Evolutionary conservation across 2,797 vertebrate genomes (phyloP), one percentile per base, ranked within the genome.

Genomic region (Erpetoichthys calabaricus): DNA sequence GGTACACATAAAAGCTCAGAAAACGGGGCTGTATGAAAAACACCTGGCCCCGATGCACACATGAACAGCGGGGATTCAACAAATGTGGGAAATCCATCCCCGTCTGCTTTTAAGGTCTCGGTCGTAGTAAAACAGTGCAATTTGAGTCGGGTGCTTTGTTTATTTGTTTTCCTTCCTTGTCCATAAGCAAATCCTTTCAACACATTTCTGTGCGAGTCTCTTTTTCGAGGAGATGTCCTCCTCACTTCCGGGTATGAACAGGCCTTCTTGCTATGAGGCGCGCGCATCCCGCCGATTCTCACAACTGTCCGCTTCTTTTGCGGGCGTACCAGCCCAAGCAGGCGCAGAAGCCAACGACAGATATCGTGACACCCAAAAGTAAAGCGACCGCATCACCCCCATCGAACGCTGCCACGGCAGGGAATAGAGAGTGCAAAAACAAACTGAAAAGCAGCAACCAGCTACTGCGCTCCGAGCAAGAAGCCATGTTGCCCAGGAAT

Each of bases 291-390:
- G 6, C 50, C 44, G 44, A 57, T 5, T 57, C 57, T 82, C 81
- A 94, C 51, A 90, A 75, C 57, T 80, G 86, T 45, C 77, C 87
- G 60, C 86, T 88, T 66, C 86, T 80, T 67, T 72, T 88, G 65
- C 93, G 84, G 3, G 94, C 83, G 44, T 97, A 98, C 68, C 92
- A 86, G 50, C 94, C 94, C 41, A 98, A 76, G 60, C 84, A 91
- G 63, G 84, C 91, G 63, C 94, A 98, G 56, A 93, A 75, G 2
- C 91, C 91, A 2, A 92, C 60, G 8, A 85, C 59, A 5, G 85
- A 75, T 57, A 97, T 52, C 53, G 83, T 51, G 3, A 88, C 71
- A 45, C 82, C 84, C n/a, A 94, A 59, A 5, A 98, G 70, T 56
- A 95, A 77, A 6, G 91, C 92, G 1, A 90, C 56, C 0, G 84